Conservation (phyloP, 2,888 invertebrate species). For the Rhingia rostrata region DNA sequence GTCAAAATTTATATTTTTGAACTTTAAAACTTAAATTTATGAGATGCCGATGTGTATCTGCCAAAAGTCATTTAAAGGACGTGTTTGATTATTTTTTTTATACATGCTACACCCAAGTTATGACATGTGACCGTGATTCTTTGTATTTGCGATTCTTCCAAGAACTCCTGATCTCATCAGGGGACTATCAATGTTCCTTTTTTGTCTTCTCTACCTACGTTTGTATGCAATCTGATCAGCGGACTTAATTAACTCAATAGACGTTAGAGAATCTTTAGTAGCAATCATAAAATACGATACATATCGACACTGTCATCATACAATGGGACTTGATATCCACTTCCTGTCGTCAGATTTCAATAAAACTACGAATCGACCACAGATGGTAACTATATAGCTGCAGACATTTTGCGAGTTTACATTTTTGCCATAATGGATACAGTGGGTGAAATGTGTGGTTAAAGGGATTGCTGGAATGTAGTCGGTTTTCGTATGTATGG, state of each 20-base stretch:
- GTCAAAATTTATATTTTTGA: too few relatives aligned
- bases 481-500: too few relatives aligned
- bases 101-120: neutral
- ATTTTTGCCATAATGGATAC: neutral
- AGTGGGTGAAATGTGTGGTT: neutral
- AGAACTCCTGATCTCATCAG: constrained; percentile 60
- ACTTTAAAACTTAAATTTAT: too few relatives aligned
- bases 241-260: constrained; percentile 32
- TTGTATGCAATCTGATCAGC: constrained; percentile 32
- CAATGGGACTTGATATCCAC: constrained; percentile 49
- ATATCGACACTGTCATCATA: constrained; percentile 35
- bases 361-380: constrained; percentile 28
- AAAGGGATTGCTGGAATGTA: neutral
- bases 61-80: neutral
- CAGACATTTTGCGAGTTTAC: neutral
- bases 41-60: too few relatives aligned
- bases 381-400: neutral
- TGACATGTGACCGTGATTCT: constrained; percentile 15
- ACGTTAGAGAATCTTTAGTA: constrained; percentile 7
- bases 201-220: constrained; percentile 6
- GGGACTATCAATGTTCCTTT: constrained; percentile 1
- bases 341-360: constrained; percentile 64
- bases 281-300: constrained; percentile 45
- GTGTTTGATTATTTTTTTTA: neutral
- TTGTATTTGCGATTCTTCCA: constrained; percentile 20